These are phyloP conservation scores for Chanos chanos DNA, from an alignment of 2,797 vertebrate species.

Conservation along the genomic window DNA sequence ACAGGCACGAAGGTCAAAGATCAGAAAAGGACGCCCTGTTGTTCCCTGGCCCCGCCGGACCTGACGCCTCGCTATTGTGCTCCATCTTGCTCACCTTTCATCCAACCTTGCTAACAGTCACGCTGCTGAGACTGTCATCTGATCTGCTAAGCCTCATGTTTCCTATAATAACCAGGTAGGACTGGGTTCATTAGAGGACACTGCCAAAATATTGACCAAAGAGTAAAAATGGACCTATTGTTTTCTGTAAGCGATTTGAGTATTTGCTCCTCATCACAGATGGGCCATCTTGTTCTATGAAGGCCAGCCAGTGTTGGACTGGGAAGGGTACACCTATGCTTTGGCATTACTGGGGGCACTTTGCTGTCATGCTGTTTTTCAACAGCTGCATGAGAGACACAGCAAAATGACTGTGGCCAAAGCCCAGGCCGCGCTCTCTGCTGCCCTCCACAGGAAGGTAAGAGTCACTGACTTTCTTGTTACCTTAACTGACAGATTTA, in stretches of 20 bases:
- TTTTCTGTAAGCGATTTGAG: not conserved
- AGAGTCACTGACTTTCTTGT: not conserved
- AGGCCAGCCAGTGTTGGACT: conserved; percentile 29
- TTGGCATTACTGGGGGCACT: conserved; percentile 49
- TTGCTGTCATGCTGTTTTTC: conserved; percentile 50
- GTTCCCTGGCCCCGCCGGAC: not conserved
- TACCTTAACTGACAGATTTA: no score
- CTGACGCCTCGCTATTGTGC: conserved; percentile 52
- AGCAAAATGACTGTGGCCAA: conserved; percentile 57
- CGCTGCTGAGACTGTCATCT: conserved; percentile 59
- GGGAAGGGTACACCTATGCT: conserved; percentile 50
- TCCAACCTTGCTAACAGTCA: conserved; percentile 52
- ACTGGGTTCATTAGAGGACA: no score
- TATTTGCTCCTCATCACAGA: conserved; percentile 30
- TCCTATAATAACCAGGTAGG: conserved; percentile 64
- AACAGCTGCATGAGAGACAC: conserved; percentile 53
- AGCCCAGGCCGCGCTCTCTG: conserved; percentile 55
- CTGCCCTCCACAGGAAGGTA: conserved; percentile 66
- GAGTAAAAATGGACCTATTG: not conserved
- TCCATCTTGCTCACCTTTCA: conserved; percentile 61
- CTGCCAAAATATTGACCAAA: no score
- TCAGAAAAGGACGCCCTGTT: not conserved
- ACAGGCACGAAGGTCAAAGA: not conserved
- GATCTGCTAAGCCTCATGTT: conserved; percentile 58
- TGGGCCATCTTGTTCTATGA: conserved; percentile 55